Base-by-base conservation (phyloP, 2,888 invertebrate genomes). In the Sminthurides aquaticus region DNA sequence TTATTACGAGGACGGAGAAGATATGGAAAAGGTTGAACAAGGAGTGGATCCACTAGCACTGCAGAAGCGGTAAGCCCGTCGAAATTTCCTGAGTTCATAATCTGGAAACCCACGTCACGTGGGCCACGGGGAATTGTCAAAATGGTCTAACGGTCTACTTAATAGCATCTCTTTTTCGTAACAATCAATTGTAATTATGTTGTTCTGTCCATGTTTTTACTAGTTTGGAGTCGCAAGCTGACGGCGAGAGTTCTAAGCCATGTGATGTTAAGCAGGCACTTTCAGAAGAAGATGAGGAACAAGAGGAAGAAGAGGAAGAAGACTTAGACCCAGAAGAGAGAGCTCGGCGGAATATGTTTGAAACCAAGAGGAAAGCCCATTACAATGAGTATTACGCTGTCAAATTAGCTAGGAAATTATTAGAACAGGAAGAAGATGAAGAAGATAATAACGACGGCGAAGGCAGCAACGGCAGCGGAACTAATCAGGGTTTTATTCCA, bases 341-440 rank as follows among this genome's bases (percentile, higher is more conserved):
- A 75, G 62, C 57, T 1, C 56, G 57, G 27, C 43, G 62, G 15
- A 82, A 85, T 76, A 86, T 87, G 68, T 99, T 99, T 77, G 93
- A 96, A 79, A 85, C 87, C 74, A 96, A 95, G 78, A 84, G 99
- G 69, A 97, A 95, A 83, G 87, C 90, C 75, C 99, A 99, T 77
- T 99, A 99, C 80, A 95, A 97, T 79, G 99, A 99, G 80, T 98
- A 91, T 79, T 89, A 94, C 80, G 96, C 95, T 0, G 87, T 97
- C 5, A 90, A 93, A 79, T 79, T 95, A 76, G 95, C 96, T 26
- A 84, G 93, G 75, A 90, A 95, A 79, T 82, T 96, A 71, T 85
- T 96, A 81, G 87, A 91, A 73, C 90, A 94, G 77, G 95, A 95
- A 65, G 89, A 90, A 28, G 91, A 91, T 1, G 91, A 91, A 0